Conservation (phyloP, 2,797 vertebrate genomes). For the Petrocephalus sullivani region DNA sequence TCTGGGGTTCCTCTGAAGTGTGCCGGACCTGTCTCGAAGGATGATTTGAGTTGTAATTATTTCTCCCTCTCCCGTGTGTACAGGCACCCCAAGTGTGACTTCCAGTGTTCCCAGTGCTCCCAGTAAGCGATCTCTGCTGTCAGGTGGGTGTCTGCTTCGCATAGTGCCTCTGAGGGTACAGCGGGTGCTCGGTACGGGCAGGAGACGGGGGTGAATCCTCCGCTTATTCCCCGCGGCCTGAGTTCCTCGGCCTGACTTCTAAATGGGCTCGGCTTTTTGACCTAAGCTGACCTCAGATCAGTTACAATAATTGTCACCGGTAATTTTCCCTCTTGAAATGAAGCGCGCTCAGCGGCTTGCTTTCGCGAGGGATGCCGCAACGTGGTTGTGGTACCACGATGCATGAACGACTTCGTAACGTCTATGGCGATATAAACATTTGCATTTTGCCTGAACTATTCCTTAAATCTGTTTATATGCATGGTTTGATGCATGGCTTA, state of each 20-base stretch:
- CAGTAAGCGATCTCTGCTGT: slow-evolving; percentile 70
- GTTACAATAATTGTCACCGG: not conserved
- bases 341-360: not conserved
- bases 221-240: not conserved
- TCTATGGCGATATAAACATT: not conserved
- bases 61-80: not conserved
- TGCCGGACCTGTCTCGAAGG: not conserved
- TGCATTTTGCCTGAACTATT: not conserved
- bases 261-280: not conserved
- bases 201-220: not conserved
- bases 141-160: slow-evolving; percentile 54
- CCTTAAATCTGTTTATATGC: not conserved
- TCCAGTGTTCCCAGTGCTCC: slow-evolving; percentile 53
- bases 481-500: not conserved
- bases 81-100: slow-evolving; percentile 54
- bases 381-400: not conserved
- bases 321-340: not conserved
- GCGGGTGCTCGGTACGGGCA: not conserved
- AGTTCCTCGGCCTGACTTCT: not conserved
- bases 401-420: not conserved
- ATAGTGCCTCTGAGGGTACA: not conserved
- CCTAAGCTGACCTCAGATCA: not conserved
- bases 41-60: not conserved
- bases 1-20: not conserved
- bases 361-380: not conserved